These are phyloP conservation scores for Melinaea marsaeus DNA, from an alignment of 2,888 invertebrate genomes.

Conservation along the genomic window DNA sequence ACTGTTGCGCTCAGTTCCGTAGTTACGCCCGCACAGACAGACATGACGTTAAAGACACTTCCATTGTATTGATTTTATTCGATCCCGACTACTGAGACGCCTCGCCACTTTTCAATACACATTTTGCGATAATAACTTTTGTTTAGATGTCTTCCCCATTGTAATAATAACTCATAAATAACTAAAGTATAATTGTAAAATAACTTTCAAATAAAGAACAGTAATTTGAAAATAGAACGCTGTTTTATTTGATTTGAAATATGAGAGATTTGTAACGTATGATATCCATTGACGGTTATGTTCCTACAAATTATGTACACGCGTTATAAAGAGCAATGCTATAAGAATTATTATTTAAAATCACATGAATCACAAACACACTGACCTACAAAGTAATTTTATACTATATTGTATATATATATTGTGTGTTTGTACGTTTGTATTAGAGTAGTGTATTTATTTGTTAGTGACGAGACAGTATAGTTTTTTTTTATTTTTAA, in stretches of 20 bases:
- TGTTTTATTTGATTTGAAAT: too few species aligned
- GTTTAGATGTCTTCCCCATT: too few species aligned
- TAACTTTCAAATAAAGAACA: too few species aligned
- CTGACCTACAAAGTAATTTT: not conserved
- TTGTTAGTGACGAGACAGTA: too few species aligned
- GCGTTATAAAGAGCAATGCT: not conserved
- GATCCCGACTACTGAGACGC: constrained; percentile 46
- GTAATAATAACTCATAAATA: too few species aligned
- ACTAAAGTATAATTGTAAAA: too few species aligned
- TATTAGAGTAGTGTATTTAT: too few species aligned
- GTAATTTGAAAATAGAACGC: too few species aligned
- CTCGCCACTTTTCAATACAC: constrained; percentile 27
- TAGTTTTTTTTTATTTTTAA: too few species aligned
- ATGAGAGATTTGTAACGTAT: not conserved
- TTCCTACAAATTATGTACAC: not conserved
- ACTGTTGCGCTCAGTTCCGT: constrained; percentile 61
- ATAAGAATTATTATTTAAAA: not conserved
- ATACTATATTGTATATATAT: not conserved
- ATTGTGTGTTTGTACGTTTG: too few species aligned
- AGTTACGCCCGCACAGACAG: constrained; percentile 43
- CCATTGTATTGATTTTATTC: constrained; percentile 74
- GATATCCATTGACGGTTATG: not conserved
- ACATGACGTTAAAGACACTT: constrained; percentile 60
- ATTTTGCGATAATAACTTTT: not conserved
- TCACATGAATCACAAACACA: not conserved